Base-by-base conservation (phyloP, 2,888 invertebrate species). In the Beris morrisii region DNA sequence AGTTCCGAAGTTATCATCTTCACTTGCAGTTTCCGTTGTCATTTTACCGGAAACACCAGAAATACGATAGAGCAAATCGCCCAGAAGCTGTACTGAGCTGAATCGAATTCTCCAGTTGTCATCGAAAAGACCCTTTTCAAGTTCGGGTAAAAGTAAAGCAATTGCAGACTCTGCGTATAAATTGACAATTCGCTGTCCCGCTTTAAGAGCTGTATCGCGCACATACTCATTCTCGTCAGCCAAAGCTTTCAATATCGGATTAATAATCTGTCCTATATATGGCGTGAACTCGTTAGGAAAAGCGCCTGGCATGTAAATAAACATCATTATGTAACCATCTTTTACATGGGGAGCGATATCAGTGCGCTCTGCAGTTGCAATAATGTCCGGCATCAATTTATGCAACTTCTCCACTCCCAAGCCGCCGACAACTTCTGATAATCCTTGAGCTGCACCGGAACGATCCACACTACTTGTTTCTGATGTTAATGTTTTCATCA, bases 291-390 rank as follows among this genome's bases (percentile, higher is more conserved):
- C 94, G 70, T 90, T 89, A 5, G 94, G 95, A 82, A 99, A 98
- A 11, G 97, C 96, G 69, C 91, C 91, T 3, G 99, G 99, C 90
- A 99, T 93, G 83, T 98, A 99, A 76, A 99, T 98, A 81, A 97
- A 99, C 95, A 99, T 95, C 95, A 99, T 97, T 70, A 99, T 97
- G 83, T 99, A 99, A 52, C 99, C 99, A 82, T 99, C 99, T 76
- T 98, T 94, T 2, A 99, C 97, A 81, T 97, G 95, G 0, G 99
- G 93, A 5, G 95, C 93, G 74, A 95, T 93, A 79, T 96, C 95
- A 0, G 90, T 88, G 68, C 96, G 86, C 78, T 95, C 95, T 0
- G 97, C 95, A 0, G 96, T 97, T 61, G 91, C 87, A 72, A 97
- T 96, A 70, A 97, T 95, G 77, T 97, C 89, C 0, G 97, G 97